Evolutionary conservation across 2,797 vertebrate species (phyloP).

Genomic region (Cygnus olor): DNA sequence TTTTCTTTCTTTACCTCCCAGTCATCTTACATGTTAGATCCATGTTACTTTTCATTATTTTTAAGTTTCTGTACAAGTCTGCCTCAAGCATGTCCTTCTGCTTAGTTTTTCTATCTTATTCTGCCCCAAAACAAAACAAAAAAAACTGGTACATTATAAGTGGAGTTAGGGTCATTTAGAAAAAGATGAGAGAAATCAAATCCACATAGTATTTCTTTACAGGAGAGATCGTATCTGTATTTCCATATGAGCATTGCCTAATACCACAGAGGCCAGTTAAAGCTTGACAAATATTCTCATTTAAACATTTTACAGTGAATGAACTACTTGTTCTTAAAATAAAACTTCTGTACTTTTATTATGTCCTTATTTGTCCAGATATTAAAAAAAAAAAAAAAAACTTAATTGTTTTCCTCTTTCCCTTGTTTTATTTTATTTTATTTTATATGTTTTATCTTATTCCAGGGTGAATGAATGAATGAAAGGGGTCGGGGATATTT

Average conservation of each 20-base stretch:
- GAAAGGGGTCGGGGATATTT: accelerated
- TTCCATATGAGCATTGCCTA: not conserved
- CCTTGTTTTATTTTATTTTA: not conserved
- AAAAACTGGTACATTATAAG: not conserved
- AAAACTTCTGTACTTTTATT: not conserved
- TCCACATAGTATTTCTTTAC: not conserved
- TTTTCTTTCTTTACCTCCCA: not conserved
- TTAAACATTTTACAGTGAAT: not conserved
- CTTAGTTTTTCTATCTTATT: not conserved
- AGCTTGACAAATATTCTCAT: not conserved
- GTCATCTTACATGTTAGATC: not conserved
- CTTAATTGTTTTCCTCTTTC: not conserved
- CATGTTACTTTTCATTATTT: not conserved
- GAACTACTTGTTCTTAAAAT: not conserved
- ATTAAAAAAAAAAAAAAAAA: not conserved
- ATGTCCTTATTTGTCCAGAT: not conserved
- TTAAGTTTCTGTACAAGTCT: not conserved
- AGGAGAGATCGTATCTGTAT: not conserved
- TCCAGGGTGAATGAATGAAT: not conserved
- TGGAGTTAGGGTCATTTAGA: not conserved
- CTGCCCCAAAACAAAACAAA: not conserved
- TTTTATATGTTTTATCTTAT: not conserved
- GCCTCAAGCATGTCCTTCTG: not conserved
- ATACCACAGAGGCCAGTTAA: not conserved
- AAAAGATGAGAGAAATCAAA: not conserved